Conservation (phyloP, 1,140 invertebrate species). For the Drosophila nigromelanica region DNA sequence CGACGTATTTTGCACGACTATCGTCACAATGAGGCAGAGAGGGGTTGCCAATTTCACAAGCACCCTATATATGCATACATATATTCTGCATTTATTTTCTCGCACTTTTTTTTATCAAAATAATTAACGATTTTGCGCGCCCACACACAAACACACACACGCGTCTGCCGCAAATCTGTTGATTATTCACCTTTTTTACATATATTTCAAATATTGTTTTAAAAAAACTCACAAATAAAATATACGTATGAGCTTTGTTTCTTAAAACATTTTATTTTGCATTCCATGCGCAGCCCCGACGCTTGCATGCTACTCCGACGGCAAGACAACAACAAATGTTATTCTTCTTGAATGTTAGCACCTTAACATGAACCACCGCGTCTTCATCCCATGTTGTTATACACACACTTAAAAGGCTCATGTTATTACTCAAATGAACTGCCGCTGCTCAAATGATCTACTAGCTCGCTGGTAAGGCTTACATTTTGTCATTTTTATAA, state of each 20-base stretch:
- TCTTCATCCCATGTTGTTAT: slow-evolving; percentile 21
- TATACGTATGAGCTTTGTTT: slow-evolving; percentile 22
- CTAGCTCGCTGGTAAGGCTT: background rate
- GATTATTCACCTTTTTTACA: slow-evolving; percentile 13
- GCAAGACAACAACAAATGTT: slow-evolving; percentile 51
- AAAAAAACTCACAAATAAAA: background rate
- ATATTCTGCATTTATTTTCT: slow-evolving; percentile 37
- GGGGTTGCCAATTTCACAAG: slow-evolving; percentile 31
- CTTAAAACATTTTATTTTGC: slow-evolving; percentile 32
- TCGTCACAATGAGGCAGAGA: slow-evolving; percentile 1
- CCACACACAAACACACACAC: slow-evolving; percentile 21
- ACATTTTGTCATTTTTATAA: background rate
- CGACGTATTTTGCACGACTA: slow-evolving; percentile 38
- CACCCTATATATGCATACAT: slow-evolving; percentile 12
- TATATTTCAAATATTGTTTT: slow-evolving; percentile 4
- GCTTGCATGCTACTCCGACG: slow-evolving; percentile 34
- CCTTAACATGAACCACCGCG: slow-evolving; percentile 17
- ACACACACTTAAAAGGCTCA: slow-evolving; percentile 10
- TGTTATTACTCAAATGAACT: slow-evolving; percentile 34
- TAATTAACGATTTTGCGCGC: slow-evolving; percentile 35
- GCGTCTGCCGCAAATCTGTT: slow-evolving; percentile 6
- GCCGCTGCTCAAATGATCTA: background rate
- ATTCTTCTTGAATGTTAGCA: slow-evolving; percentile 32
- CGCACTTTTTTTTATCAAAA: slow-evolving; percentile 37
- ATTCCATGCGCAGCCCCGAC: slow-evolving; percentile 24